Evolutionary conservation across 2,113 vertebrate genomes (phyloP).

Genomic region (Chlorodrepanis virens): DNA sequence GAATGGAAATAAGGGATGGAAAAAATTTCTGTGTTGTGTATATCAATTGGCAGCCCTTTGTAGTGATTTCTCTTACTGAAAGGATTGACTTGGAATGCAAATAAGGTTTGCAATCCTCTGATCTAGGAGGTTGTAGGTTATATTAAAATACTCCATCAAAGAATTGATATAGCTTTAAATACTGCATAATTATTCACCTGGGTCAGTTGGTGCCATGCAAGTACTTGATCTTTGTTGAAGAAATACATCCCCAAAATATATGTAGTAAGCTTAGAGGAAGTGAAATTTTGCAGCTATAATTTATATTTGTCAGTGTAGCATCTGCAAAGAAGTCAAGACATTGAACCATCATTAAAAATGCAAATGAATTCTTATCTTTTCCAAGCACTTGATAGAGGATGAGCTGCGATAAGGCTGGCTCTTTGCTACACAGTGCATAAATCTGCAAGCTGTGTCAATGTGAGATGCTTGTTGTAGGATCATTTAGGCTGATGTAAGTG

Average conservation of each 20-base stretch:
- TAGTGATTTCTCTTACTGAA: neutral
- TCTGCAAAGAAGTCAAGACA: slow-evolving; percentile 50
- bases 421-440: slow-evolving; percentile 40
- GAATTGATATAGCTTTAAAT: slow-evolving; percentile 2
- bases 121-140: neutral
- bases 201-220: neutral
- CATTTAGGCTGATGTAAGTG: slow-evolving; percentile 28
- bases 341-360: slow-evolving; percentile 78
- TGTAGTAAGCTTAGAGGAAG: neutral
- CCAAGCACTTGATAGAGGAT: slow-evolving; percentile 78
- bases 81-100: neutral
- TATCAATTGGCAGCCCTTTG: neutral
- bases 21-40: neutral
- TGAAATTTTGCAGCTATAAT: slow-evolving; percentile 14
- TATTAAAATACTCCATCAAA: neutral
- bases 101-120: neutral
- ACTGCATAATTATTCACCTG: neutral
- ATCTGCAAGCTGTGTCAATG: slow-evolving; percentile 45
- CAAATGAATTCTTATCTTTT: slow-evolving; percentile 82
- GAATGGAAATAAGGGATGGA: neutral
- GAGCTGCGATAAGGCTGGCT: slow-evolving; percentile 74
- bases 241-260: neutral
- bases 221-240: neutral
- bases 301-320: slow-evolving; percentile 32
- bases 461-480: neutral